Conservation (phyloP, 37 sponge, comb jelly and placozoan genomes). For the Amphimedon queenslandica region DNA sequence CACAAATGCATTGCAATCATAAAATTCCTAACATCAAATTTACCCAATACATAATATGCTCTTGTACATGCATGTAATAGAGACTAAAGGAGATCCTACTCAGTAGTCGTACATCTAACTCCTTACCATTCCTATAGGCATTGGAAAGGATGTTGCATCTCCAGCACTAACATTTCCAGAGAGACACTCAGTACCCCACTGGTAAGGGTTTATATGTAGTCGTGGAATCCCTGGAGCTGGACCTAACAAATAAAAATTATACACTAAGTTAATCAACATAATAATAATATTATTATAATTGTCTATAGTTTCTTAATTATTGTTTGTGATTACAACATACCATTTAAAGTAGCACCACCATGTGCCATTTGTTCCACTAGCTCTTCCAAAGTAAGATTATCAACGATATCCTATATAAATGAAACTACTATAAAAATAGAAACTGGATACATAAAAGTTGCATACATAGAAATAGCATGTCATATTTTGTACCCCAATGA, state of each 20-base stretch:
- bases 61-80: too few relatives aligned
- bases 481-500: too few relatives aligned
- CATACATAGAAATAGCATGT: too few relatives aligned
- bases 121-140: constrained; percentile 41
- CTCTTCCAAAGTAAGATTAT: constrained; percentile 33
- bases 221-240: constrained; percentile 33
- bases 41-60: too few relatives aligned
- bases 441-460: neutral
- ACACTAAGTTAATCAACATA: too few relatives aligned
- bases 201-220: constrained; percentile 50
- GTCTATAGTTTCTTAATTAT: too few relatives aligned
- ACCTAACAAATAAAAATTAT: too few relatives aligned
- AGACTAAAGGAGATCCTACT: too few relatives aligned
- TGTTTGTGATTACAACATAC: constrained; percentile 3
- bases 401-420: constrained; percentile 37
- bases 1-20: too few relatives aligned
- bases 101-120: too few relatives aligned
- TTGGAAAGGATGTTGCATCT: constrained; percentile 49
- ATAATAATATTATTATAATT: too few relatives aligned
- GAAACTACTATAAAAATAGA: neutral
- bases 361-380: constrained; percentile 53
- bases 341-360: constrained; percentile 49
- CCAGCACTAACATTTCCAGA: constrained; percentile 48
- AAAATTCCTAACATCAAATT: too few relatives aligned
- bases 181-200: constrained; percentile 65